These are phyloP conservation scores for Drosophila yooni DNA, from an alignment of 2,888 invertebrate genomes.

Conservation along the genomic window DNA sequence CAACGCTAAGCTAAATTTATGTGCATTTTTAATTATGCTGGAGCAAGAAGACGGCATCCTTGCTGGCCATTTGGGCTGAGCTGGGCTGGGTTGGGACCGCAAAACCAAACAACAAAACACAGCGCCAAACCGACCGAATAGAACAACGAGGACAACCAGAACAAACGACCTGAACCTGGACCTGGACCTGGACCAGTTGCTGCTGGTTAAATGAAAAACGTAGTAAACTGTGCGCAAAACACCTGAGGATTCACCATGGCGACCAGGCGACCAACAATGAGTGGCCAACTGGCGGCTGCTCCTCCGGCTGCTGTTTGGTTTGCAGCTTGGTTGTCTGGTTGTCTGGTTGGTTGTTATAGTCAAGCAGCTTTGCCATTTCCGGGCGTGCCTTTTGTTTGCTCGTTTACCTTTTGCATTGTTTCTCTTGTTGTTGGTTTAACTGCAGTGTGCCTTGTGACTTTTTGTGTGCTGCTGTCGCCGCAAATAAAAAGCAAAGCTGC, in stretches of 20 bases:
- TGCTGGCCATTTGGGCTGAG: constrained; percentile 48
- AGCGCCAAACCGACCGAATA: constrained; percentile 32
- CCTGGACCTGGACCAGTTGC: constrained; percentile 43
- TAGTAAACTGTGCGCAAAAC: constrained; percentile 80
- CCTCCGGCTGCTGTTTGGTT: constrained; percentile 27
- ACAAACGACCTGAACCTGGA: constrained; percentile 58
- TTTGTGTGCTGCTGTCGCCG: constrained; percentile 70
- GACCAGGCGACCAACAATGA: constrained; percentile 70
- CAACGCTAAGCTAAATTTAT: constrained; percentile 81
- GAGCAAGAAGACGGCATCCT: constrained; percentile 49
- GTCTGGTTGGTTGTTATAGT: constrained; percentile 50
- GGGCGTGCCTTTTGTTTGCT: constrained; percentile 75
- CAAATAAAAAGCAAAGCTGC: constrained; percentile 72
- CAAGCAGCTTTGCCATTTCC: constrained; percentile 79
- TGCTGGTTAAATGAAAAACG: constrained; percentile 78
- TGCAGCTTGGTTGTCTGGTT: constrained; percentile 16
- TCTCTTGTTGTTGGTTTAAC: constrained; percentile 59
- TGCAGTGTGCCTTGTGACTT: constrained; percentile 81
- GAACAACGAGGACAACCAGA: constrained; percentile 44
- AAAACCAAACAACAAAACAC: constrained; percentile 61
- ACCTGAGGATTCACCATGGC: constrained; percentile 83
- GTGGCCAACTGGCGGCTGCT: constrained; percentile 73
- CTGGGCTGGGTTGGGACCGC: constrained; percentile 44
- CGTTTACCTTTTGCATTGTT: constrained; percentile 69
- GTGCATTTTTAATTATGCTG: constrained; percentile 81